Evolutionary conservation across 2,888 invertebrate genomes (phyloP).

Genomic region (Electrophaes corylata): DNA sequence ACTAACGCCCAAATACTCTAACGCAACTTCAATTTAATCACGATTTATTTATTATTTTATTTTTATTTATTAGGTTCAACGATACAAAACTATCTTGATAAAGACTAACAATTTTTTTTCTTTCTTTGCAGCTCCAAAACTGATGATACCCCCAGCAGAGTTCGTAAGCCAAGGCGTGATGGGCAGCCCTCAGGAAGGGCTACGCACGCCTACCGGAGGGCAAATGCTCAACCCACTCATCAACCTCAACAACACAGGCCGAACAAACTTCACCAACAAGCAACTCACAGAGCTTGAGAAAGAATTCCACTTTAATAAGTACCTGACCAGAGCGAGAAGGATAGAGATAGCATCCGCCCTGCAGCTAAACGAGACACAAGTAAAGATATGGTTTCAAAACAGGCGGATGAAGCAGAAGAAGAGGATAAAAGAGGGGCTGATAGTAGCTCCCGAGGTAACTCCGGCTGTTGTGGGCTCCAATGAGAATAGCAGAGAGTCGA

Average conservation of each 20-base stretch:
- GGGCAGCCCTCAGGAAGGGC: constrained; percentile 74
- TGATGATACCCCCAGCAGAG: constrained; percentile 84
- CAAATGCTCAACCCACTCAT: constrained; percentile 79
- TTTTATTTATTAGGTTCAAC: background rate
- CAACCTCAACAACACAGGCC: constrained; percentile 91
- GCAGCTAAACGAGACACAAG: constrained; percentile 98
- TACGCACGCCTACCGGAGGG: constrained; percentile 79
- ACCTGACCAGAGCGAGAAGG: constrained; percentile 97
- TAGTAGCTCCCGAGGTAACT: constrained; percentile 82
- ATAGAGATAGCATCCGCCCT: constrained; percentile 99
- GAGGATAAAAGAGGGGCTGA: constrained; percentile 96
- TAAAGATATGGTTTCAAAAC: constrained; percentile 99
- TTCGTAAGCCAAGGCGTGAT: constrained; percentile 77
- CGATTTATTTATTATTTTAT: no score
- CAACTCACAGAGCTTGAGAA: constrained; percentile 99
- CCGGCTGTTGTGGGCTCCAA: constrained; percentile 82
- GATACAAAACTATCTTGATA: background rate
- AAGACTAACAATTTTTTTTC: constrained; percentile 13
- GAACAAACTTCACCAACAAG: constrained; percentile 99
- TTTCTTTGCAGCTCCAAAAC: constrained; percentile 86
- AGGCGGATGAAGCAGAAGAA: constrained; percentile 99
- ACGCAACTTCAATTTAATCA: no score
- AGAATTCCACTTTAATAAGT: constrained; percentile 99
- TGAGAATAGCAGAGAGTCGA: constrained; percentile 90
- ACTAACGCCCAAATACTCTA: no score